A percentile compares a stretch with the other conserved stretches of the same genome.
Conservation (phyloP, 2,113 vertebrate species). For the Asarcornis scutulata region DNA sequence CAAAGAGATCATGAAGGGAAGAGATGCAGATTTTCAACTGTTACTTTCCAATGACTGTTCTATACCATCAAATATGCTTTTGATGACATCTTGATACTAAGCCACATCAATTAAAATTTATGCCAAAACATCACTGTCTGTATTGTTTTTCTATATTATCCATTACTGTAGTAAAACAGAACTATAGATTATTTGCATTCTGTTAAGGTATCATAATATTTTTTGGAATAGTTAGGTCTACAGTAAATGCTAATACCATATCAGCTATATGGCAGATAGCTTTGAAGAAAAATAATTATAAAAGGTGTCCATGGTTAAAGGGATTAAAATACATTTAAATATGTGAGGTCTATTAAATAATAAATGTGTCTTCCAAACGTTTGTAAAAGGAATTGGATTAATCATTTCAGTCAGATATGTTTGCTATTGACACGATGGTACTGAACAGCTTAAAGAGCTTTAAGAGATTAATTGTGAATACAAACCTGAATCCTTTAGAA, state of each 20-base stretch:
- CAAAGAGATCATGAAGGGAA: not conserved
- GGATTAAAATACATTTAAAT: constrained; percentile 26
- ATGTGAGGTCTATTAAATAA: not conserved
- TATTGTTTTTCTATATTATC: not conserved
- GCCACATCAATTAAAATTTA: not conserved
- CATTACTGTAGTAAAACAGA: not conserved
- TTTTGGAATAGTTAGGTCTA: not conserved
- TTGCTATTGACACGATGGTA: not conserved
- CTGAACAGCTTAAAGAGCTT: not conserved
- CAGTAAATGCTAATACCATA: not conserved
- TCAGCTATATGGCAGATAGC: not conserved
- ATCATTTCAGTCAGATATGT: not conserved
- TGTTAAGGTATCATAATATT: not conserved
- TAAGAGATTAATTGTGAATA: constrained; percentile 21
- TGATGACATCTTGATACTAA: not conserved
- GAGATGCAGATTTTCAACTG: not conserved
- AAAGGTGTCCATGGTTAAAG: not conserved
- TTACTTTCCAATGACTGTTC: not conserved
- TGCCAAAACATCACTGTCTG: not conserved
- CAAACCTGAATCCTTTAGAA: not conserved
- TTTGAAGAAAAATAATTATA: constrained; percentile 23
- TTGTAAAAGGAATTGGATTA: not conserved
- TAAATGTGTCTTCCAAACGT: not conserved
- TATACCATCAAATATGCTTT: not conserved
- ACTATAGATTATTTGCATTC: not conserved